Conservation (phyloP, 2,797 vertebrate genomes). For the Halcyon leucocephala region DNA sequence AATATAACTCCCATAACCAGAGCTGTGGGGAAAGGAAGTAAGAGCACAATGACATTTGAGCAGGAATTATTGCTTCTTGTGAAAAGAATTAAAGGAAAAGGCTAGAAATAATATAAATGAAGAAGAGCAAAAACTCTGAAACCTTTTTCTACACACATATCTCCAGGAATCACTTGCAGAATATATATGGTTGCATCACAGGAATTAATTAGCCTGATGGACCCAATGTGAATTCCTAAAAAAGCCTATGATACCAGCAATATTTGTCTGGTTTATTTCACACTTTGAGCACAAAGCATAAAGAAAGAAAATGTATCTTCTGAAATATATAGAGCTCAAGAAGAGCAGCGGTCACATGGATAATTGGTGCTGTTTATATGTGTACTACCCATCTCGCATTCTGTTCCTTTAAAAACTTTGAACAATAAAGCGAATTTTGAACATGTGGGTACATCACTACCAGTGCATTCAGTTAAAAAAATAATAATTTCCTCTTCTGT, state of each 20-base stretch:
- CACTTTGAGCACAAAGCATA: not conserved
- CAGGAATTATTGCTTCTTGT: not conserved
- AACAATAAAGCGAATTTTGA: constrained; percentile 54
- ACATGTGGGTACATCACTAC: not conserved
- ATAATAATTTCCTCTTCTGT: constrained; percentile 40
- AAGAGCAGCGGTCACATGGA: not conserved
- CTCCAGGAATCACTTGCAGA: not conserved
- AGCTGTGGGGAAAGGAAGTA: not conserved
- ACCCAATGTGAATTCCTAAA: not conserved
- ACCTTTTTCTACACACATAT: not conserved
- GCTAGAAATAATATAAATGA: not conserved
- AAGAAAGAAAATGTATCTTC: not conserved
- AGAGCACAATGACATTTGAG: not conserved
- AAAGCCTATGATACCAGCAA: not conserved
- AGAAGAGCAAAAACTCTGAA: not conserved
- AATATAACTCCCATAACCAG: not conserved
- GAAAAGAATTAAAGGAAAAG: not conserved
- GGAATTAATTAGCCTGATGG: constrained; percentile 6
- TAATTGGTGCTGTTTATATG: constrained; percentile 54
- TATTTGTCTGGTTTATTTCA: not conserved
- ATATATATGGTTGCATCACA: not conserved
- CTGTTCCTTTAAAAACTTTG: constrained; percentile 3
- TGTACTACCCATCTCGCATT: not conserved
- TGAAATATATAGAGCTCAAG: not conserved
- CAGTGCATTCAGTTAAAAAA: constrained; percentile 60